These are phyloP conservation scores for Zaprionus taronus DNA, from an alignment of 1,140 invertebrate genomes.

Conservation along the genomic window DNA sequence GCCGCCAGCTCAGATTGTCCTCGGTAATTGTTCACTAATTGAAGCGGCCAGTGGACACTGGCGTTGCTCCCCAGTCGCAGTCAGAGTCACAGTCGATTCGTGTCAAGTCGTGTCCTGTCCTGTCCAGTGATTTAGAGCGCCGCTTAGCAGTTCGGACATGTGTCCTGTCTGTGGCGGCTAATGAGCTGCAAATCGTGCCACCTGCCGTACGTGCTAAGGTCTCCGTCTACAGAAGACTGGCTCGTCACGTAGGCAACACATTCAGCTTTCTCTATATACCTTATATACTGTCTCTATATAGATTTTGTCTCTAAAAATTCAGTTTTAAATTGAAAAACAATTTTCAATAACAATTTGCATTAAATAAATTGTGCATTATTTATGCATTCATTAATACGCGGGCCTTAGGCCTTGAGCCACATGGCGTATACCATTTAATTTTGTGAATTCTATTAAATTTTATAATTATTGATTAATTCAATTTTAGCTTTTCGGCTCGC, in stretches of 20 bases:
- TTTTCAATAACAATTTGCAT: background rate
- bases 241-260: background rate
- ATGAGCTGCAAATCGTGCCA: slow-evolving; percentile 80
- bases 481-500: slow-evolving; percentile 5
- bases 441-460: slow-evolving; percentile 6
- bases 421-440: background rate
- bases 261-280: background rate
- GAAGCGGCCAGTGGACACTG: slow-evolving; percentile 35
- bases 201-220: slow-evolving; percentile 64
- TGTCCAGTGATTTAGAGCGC: slow-evolving; percentile 75
- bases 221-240: background rate
- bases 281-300: background rate
- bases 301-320: background rate
- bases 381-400: slow-evolving; percentile 3
- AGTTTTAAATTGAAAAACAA: background rate
- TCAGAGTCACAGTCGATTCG: slow-evolving; percentile 8
- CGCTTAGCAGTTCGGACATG: slow-evolving; percentile 78
- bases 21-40: slow-evolving; percentile 80
- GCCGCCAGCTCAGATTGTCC: slow-evolving; percentile 66
- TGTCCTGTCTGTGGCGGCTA: slow-evolving; percentile 74
- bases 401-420: background rate
- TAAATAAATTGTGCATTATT: slow-evolving; percentile 15
- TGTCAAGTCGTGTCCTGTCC: slow-evolving; percentile 56
- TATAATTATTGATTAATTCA: slow-evolving; percentile 16
- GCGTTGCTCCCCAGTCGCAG: slow-evolving; percentile 5